Evolutionary conservation across 1,140 invertebrate species (phyloP), one percentile per base, ranked within the genome.

Genomic region (Orius insidiosus): DNA sequence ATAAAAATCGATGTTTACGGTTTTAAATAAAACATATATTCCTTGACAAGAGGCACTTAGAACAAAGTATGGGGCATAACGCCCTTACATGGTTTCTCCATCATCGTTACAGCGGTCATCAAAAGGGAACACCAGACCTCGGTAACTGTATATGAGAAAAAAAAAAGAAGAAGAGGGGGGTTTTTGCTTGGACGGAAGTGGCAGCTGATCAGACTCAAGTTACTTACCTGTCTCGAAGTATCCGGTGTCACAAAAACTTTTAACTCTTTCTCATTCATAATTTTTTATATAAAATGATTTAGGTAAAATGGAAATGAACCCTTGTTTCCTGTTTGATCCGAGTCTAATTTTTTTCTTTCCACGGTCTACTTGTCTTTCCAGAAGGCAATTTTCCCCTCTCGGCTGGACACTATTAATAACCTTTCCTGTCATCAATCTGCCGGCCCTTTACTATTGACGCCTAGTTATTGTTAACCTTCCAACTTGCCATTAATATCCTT

Each of bases 331-430:
- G 41, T 43, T 43, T 30, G n/a, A 43, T n/a, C 16, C 41, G 41
- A n/a, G 41, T 30, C 24, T n/a, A 18, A 24, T 24, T 24, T 31
- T n/a, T n/a, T n/a, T n/a, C n/a, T n/a, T n/a, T 43, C 41, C 41
- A 43, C 41, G 41, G 9, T 43, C 24, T 9, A 43, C 10, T 43
- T 31, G 41, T 40, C 41, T 31, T 43, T n/a, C 41, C 41, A 10
- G 14, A 43, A 43, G 41, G 19, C 41, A 43, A 43, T 43, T 43
- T 43, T 43, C 41, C 41, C 16, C 38, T 30, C 24, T 43, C 41
- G n/a, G 31, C 41, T 30, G 41, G 41, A 43, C 41, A 43, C 41
- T 43, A 43, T 43, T 43, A 43, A 43, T 43, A 43, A 43, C 31
- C 41, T 30, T n/a, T 14, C 38, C 16, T 43, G 41, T 43, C 41